These are phyloP conservation scores for Falcaria lacertinaria DNA, from an alignment of 2,888 invertebrate genomes.

Conservation along the genomic window DNA sequence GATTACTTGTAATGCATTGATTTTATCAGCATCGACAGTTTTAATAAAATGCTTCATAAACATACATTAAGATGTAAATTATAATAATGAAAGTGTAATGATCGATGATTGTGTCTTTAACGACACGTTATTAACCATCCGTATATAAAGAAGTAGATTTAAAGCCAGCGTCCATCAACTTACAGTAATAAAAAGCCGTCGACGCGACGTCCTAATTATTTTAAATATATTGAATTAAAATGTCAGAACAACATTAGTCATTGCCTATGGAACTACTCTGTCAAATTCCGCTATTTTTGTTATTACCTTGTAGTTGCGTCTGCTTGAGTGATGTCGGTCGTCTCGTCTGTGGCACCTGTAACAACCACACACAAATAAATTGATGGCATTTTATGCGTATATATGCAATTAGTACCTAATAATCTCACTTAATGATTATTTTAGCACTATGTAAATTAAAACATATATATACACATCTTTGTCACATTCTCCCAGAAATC, in stretches of 20 bases:
- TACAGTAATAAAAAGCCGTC: neutral
- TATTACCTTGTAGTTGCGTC: conserved; percentile 50
- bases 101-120: neutral
- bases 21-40: no score
- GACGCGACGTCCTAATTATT: neutral
- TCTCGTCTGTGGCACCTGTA: conserved; percentile 38
- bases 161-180: neutral
- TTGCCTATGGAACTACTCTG: conserved; percentile 26
- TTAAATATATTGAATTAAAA: conserved; percentile 9
- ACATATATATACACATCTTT: neutral
- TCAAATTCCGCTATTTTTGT: conserved; percentile 30
- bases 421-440: neutral
- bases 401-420: neutral
- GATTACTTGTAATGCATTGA: no score
- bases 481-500: conserved; percentile 2
- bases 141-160: neutral
- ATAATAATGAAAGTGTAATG: neutral
- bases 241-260: conserved; percentile 14
- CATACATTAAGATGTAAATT: neutral
- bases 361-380: conserved; percentile 34
- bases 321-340: conserved; percentile 26
- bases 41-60: no score
- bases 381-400: conserved; percentile 14
- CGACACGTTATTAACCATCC: neutral
- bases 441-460: neutral